phyloP scores from a whole-genome alignment of 2,888 invertebrate genomes.

The Thymelicus lineola region DNA sequence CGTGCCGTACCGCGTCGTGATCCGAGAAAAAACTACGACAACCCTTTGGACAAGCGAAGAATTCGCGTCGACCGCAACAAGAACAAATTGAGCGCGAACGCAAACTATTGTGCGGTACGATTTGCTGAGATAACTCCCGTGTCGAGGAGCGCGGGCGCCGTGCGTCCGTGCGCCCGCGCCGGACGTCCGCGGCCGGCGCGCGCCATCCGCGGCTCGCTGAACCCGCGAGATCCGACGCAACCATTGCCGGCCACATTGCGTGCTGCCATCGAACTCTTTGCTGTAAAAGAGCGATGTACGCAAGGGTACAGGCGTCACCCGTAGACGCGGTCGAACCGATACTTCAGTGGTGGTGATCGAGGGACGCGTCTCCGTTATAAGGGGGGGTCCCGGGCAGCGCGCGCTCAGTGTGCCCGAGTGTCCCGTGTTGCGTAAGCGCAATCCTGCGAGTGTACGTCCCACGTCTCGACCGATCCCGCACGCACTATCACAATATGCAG shows the following conservation, averaged over 20 bases:
- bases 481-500: conserved; percentile 67
- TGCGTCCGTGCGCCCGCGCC: conserved; percentile 51
- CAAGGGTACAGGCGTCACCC: conserved; percentile 50
- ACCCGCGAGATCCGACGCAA: conserved; percentile 34
- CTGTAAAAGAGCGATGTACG: conserved; percentile 59
- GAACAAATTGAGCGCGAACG: conserved; percentile 83
- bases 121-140: conserved; percentile 81
- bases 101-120: conserved; percentile 83
- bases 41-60: conserved; percentile 79
- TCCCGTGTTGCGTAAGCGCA: conserved; percentile 80
- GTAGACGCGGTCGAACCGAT: conserved; percentile 59
- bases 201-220: conserved; percentile 36
- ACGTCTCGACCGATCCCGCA: conserved; percentile 50
- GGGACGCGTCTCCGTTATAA: conserved; percentile 82
- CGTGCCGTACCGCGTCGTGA: conserved; percentile 58
- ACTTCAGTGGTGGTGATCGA: conserved; percentile 66
- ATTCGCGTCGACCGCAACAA: conserved; percentile 81
- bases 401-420: conserved; percentile 83
- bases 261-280: conserved; percentile 37
- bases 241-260: conserved; percentile 53
- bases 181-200: conserved; percentile 48
- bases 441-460: conserved; percentile 64
- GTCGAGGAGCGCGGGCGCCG: conserved; percentile 71
- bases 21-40: conserved; percentile 74
- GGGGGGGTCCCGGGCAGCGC: conserved; percentile 81